A percentile compares a stretch with the other conserved stretches of the same genome.
Evolutionary conservation across 2,113 vertebrate genomes (phyloP).

Genomic region (Lathamus discolor): DNA sequence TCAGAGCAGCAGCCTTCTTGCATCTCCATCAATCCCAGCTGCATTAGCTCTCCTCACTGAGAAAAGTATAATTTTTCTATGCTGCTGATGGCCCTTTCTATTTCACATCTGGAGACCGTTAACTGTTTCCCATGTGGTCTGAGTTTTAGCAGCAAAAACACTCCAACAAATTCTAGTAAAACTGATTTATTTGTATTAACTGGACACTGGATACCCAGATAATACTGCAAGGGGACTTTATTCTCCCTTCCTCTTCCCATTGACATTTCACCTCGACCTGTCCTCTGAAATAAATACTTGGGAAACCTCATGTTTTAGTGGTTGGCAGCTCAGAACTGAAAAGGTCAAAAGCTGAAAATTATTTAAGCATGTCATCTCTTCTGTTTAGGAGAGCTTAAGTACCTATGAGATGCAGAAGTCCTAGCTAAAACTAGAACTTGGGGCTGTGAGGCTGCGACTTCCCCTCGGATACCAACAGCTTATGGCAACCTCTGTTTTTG

Average conservation of each 20-base stretch:
- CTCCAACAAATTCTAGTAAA: slow-evolving; percentile 35
- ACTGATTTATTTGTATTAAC: slow-evolving; percentile 48
- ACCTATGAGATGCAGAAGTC: not conserved
- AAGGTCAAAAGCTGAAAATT: slow-evolving; percentile 46
- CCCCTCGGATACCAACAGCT: not conserved
- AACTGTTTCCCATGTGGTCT: slow-evolving; percentile 25
- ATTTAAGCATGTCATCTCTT: slow-evolving; percentile 15
- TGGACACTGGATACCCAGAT: slow-evolving; percentile 17
- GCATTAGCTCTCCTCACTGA: not conserved
- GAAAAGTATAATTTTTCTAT: not conserved
- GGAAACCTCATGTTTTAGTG: not conserved
- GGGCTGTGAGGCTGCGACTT: not conserved
- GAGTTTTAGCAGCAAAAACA: slow-evolving; percentile 30
- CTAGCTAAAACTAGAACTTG: slow-evolving; percentile 9
- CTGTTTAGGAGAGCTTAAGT: not conserved
- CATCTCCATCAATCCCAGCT: not conserved
- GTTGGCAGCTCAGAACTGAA: not conserved
- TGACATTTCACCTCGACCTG: slow-evolving; percentile 43
- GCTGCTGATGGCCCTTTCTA: not conserved
- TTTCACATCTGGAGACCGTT: slow-evolving; percentile 57
- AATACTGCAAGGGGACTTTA: not conserved
- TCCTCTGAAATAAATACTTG: slow-evolving; percentile 35
- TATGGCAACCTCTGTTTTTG: slow-evolving; percentile 25
- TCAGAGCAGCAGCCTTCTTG: not conserved
- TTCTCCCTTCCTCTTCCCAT: slow-evolving; percentile 13